These are phyloP conservation scores for Agrotis exclamationis DNA, from an alignment of 2,888 invertebrate species.

Conservation along the genomic window DNA sequence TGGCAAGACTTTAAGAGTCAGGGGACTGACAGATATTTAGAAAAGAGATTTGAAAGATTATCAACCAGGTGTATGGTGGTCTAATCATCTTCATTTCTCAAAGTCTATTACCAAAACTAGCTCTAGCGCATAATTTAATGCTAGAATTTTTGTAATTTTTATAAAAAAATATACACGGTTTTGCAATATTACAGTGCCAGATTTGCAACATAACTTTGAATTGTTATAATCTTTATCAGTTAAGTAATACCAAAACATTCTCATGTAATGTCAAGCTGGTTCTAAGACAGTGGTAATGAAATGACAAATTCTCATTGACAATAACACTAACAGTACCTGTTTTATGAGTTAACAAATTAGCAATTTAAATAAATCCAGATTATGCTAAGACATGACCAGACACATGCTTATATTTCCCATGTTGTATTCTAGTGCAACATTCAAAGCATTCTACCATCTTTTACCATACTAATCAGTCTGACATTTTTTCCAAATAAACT, in stretches of 20 bases:
- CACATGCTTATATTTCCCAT: constrained; percentile 3
- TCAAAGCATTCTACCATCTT: constrained; percentile 6
- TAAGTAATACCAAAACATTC: background rate
- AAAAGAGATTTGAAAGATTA: background rate
- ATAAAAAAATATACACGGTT: constrained; percentile 5
- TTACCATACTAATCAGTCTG: background rate
- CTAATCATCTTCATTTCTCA: too few relatives aligned
- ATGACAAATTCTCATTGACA: constrained; percentile 46
- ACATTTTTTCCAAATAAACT: constrained; percentile 63
- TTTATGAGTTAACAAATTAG: constrained; percentile 48
- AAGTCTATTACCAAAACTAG: background rate
- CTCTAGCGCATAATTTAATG: background rate
- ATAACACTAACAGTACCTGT: constrained; percentile 52
- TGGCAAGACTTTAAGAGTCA: background rate
- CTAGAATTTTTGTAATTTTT: background rate
- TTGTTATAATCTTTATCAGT: background rate
- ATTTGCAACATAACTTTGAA: constrained; percentile 16
- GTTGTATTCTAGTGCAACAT: constrained; percentile 11
- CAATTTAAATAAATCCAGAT: constrained; percentile 60
- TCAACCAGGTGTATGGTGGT: background rate
- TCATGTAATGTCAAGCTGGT: background rate
- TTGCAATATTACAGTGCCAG: constrained; percentile 5
- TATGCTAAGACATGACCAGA: constrained; percentile 43
- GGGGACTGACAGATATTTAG: background rate
- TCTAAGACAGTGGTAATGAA: constrained; percentile 40